Evolutionary conservation across 2,888 invertebrate genomes (phyloP).

Genomic region (Limnephilus lunatus): DNA sequence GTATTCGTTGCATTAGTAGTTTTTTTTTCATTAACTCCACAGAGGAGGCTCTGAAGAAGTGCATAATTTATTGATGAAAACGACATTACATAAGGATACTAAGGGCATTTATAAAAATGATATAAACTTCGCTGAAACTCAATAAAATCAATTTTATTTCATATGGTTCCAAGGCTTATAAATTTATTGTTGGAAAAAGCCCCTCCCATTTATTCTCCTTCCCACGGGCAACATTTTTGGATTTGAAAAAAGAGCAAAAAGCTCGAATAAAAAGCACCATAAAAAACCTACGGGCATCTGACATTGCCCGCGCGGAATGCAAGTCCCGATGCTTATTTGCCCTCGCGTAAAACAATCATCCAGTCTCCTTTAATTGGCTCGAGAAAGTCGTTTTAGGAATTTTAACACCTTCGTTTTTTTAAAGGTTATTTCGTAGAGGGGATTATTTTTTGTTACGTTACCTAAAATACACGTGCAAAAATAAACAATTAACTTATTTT

Average conservation of each 20-base stretch:
- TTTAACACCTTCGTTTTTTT: background rate
- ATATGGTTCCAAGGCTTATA: background rate
- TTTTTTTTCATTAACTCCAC: too few relatives aligned
- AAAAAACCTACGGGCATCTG: background rate
- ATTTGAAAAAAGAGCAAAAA: conserved; percentile 1
- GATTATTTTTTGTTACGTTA: background rate
- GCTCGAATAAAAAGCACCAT: background rate
- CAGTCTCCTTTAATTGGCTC: conserved; percentile 1
- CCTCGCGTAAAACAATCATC: background rate
- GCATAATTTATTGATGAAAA: too few relatives aligned
- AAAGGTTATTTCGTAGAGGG: background rate
- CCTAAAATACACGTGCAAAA: too few relatives aligned
- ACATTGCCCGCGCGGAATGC: conserved; percentile 16
- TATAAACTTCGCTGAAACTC: too few relatives aligned
- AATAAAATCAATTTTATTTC: too few relatives aligned
- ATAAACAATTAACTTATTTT: too few relatives aligned
- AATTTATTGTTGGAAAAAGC: background rate
- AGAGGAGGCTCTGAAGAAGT: too few relatives aligned
- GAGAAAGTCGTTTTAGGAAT: background rate
- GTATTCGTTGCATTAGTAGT: too few relatives aligned
- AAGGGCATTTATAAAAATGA: too few relatives aligned
- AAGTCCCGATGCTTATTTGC: background rate
- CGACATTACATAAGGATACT: too few relatives aligned
- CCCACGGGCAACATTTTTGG: conserved; percentile 33
- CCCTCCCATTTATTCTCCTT: background rate